Evolutionary conservation across 2,113 vertebrate species (phyloP).

Genomic region (Microtus montanus): DNA sequence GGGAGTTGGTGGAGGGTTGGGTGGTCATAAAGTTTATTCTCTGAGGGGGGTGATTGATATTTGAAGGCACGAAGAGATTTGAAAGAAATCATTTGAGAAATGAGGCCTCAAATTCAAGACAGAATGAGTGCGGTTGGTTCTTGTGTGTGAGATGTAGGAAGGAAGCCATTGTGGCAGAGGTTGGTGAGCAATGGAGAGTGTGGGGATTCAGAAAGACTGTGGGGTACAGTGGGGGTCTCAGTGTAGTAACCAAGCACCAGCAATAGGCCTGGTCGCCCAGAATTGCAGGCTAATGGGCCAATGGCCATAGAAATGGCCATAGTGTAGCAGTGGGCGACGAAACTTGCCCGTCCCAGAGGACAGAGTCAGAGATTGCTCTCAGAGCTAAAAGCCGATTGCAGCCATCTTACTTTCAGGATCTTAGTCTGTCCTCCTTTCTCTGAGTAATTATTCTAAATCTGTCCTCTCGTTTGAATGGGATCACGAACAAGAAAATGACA

Average conservation of each 20-base stretch:
- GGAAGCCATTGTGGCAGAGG: background rate
- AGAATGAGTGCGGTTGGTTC: background rate
- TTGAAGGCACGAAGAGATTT: background rate
- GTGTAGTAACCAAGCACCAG: background rate
- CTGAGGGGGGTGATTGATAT: background rate
- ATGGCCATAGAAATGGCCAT: background rate
- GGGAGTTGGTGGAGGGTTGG: background rate
- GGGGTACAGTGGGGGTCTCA: background rate
- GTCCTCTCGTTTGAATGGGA: background rate
- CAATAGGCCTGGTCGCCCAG: background rate
- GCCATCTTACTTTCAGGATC: background rate
- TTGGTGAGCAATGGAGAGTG: background rate
- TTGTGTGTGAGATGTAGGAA: background rate
- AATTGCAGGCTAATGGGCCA: background rate
- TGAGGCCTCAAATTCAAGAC: background rate
- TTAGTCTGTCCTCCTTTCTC: background rate
- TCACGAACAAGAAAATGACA: background rate
- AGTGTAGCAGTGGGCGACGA: background rate
- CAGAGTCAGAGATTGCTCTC: background rate
- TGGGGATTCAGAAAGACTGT: background rate
- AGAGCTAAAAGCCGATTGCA: background rate
- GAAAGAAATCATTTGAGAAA: background rate
- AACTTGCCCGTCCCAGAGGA: rapidly evolving
- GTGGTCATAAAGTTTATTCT: background rate
- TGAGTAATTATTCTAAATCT: background rate